These are phyloP conservation scores for Limenitis camilla DNA, from an alignment of 2,888 invertebrate species.

Conservation along the genomic window DNA sequence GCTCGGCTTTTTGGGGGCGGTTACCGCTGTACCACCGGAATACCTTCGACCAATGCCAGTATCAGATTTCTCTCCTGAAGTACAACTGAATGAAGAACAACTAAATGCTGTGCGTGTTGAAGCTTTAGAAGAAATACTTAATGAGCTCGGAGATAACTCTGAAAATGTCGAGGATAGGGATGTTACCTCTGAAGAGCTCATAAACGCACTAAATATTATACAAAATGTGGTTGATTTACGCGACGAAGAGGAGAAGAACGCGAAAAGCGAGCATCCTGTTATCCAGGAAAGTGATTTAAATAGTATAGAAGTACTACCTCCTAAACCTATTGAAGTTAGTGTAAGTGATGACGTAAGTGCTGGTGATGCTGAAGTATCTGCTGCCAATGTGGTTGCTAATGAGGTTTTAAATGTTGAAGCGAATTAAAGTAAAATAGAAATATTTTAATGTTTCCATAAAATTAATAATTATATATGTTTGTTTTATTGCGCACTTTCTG, in stretches of 20 bases:
- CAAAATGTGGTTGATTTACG: neutral
- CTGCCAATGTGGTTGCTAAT: too few species aligned
- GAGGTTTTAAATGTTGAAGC: too few species aligned
- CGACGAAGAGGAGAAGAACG: neutral
- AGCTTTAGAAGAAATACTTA: neutral
- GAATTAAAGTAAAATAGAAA: too few species aligned
- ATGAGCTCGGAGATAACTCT: neutral
- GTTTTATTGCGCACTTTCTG: too few species aligned
- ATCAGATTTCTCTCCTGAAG: neutral
- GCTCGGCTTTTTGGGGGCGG: conserved; percentile 44
- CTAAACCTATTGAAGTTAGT: too few species aligned
- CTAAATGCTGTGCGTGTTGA: neutral
- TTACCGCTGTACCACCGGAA: conserved; percentile 34
- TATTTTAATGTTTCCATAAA: too few species aligned
- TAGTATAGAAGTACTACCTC: too few species aligned
- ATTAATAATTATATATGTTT: too few species aligned
- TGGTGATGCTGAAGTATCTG: too few species aligned
- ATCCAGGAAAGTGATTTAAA: too few species aligned
- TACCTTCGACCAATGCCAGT: neutral
- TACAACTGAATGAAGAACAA: neutral
- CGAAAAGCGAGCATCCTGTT: too few species aligned
- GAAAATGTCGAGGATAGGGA: neutral
- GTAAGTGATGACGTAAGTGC: too few species aligned
- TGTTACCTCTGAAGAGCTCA: neutral
- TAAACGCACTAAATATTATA: neutral